phyloP scores from a whole-genome alignment of 2,888 invertebrate species.

The Tenthredo scrophulariae region DNA sequence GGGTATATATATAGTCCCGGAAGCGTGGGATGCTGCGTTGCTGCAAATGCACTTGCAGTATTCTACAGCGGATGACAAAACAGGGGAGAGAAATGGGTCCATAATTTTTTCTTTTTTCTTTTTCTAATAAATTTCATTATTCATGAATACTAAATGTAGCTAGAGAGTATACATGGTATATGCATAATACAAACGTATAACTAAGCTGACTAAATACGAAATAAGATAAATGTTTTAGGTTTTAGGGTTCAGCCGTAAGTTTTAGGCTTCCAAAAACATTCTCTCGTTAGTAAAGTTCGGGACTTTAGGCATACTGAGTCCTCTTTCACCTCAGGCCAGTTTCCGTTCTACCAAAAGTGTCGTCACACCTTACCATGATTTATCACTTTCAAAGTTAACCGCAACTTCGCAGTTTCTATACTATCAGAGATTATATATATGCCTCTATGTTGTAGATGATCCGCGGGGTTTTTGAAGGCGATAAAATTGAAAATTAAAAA shows the following conservation, averaged over 20 bases:
- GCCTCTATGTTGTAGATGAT: neutral
- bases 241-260: neutral
- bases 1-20: neutral
- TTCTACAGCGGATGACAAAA: neutral
- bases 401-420: neutral
- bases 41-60: neutral
- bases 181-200: no score
- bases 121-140: neutral
- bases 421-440: neutral
- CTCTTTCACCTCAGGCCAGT: neutral
- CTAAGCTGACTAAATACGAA: neutral
- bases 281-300: conserved; percentile 2
- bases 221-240: neutral
- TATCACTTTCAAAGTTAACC: neutral
- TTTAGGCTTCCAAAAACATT: neutral
- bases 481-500: no score
- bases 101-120: neutral
- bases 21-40: neutral
- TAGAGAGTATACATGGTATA: no score
- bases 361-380: neutral
- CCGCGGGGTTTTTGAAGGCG: no score
- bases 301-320: neutral
- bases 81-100: neutral
- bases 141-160: neutral
- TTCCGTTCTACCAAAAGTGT: neutral